Evolutionary conservation across 2,888 invertebrate species (phyloP), one percentile per base, ranked within the genome.

Genomic region (Pherbina coryleti): DNA sequence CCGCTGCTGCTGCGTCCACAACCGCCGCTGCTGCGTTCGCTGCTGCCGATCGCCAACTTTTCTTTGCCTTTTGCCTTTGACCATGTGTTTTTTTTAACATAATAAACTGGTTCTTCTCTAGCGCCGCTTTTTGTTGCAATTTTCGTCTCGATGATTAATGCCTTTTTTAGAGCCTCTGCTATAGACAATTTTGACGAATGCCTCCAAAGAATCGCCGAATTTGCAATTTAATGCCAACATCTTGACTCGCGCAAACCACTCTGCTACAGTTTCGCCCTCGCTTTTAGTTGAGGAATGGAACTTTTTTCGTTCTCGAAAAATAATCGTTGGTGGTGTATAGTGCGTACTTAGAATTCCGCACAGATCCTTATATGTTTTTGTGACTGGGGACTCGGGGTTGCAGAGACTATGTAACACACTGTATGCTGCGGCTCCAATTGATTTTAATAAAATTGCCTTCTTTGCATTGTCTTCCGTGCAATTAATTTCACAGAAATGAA

Each of bases 261-360:
- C 57, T n/a, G 69, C 19, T 53, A 75, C 44, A 1, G 7, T 62
- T 49, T 79, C 78, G 31, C 22, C 51, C n/a, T 57, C 49, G 5
- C 25, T 51, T 31, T 70, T 78, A 31, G 37, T 66, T 31, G 77
- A 55, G 67, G 8, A 25, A 51, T 70, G 53, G 19, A 76, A 70
- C 19, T n/a, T 62, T 73, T 69, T 69, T 28, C 78, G 53, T 70
- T 77, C 77, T 3, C 76, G 74, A 57, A 79, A 77, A 53, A 79
- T 57, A 25, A 79, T 79, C 19, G 71, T 62, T 28, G 74, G 74
- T 51, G 77, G 77, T 28, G 76, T 77, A 73, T 66, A 77, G 28
- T 77, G 62, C 44, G 71, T 62, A 25, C 55, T 5, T 22, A 76
- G 57, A 7, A 37, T 37, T 62, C 19, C 57, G 25, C 76, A 64